These are phyloP conservation scores for Anoplolepis gracilipes DNA, from an alignment of 1,140 invertebrate genomes.

Conservation along the genomic window DNA sequence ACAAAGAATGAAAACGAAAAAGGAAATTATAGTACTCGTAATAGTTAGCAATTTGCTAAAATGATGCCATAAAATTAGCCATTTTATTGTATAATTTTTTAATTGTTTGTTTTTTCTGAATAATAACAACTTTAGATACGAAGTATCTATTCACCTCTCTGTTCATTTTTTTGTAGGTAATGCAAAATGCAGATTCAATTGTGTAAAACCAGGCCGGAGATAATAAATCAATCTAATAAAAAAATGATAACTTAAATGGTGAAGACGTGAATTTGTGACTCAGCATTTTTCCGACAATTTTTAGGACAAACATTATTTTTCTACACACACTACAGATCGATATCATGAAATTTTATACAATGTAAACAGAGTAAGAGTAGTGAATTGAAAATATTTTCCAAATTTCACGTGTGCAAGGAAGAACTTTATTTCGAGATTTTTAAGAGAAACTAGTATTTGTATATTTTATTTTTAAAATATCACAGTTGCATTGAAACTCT, in stretches of 20 bases:
- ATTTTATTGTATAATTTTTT: neutral
- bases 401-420: neutral
- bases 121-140: neutral
- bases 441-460: neutral
- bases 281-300: constrained; percentile 12
- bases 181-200: neutral
- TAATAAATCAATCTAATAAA: constrained; percentile 39
- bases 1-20: neutral
- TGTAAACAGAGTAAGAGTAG: neutral
- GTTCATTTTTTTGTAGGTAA: neutral
- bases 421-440: neutral
- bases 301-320: neutral
- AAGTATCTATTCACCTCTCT: neutral
- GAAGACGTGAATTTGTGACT: constrained; percentile 23
- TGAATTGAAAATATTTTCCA: neutral
- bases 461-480: neutral
- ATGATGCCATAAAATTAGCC: neutral
- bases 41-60: neutral
- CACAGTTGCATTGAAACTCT: neutral
- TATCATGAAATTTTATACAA: neutral
- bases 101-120: constrained; percentile 17
- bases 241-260: constrained; percentile 20
- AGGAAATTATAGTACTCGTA: constrained; percentile 1
- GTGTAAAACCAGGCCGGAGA: constrained; percentile 4
- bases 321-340: neutral